Percentiles rank a stretch among this genome's conserved stretches.
These are phyloP conservation scores for Phainopepla nitens DNA, from an alignment of 2,113 vertebrate genomes.

Conservation along the genomic window DNA sequence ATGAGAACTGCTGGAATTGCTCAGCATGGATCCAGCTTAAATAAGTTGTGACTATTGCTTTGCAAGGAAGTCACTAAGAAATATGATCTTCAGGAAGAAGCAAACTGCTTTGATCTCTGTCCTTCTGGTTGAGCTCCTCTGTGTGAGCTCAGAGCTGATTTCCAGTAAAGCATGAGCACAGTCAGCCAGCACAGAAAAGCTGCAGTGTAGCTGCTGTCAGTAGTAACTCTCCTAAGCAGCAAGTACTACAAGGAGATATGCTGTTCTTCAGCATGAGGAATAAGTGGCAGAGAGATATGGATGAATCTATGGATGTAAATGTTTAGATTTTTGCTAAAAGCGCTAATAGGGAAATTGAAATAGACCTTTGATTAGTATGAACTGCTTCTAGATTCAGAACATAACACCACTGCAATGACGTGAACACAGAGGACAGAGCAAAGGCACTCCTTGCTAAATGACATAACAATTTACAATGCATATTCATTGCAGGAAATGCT, in stretches of 20 bases:
- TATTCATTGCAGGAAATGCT: slow-evolving; percentile 42
- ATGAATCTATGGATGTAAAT: not conserved
- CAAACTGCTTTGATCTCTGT: not conserved
- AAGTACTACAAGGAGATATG: not conserved
- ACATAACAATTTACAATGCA: not conserved
- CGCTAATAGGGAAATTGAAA: not conserved
- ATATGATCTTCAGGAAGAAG: not conserved
- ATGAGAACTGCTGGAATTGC: not conserved
- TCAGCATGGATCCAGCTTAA: not conserved
- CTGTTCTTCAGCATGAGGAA: not conserved
- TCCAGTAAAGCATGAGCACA: not conserved
- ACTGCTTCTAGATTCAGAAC: not conserved
- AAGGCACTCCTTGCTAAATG: not conserved
- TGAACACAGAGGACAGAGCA: not conserved
- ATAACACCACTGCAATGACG: not conserved
- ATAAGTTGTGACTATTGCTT: not conserved
- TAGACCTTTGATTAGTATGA: not conserved
- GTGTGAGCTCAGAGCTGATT: not conserved
- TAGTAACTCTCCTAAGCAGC: not conserved
- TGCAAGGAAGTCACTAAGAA: slow-evolving; percentile 27
- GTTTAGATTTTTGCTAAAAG: not conserved
- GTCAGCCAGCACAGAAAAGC: not conserved
- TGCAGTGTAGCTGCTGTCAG: not conserved
- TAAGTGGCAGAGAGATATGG: not conserved
- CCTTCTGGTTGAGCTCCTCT: not conserved